Percentiles rank a stretch among this genome's conserved stretches.
Conservation (phyloP, 2,888 invertebrate genomes). For the Polydesmus complanatus region DNA sequence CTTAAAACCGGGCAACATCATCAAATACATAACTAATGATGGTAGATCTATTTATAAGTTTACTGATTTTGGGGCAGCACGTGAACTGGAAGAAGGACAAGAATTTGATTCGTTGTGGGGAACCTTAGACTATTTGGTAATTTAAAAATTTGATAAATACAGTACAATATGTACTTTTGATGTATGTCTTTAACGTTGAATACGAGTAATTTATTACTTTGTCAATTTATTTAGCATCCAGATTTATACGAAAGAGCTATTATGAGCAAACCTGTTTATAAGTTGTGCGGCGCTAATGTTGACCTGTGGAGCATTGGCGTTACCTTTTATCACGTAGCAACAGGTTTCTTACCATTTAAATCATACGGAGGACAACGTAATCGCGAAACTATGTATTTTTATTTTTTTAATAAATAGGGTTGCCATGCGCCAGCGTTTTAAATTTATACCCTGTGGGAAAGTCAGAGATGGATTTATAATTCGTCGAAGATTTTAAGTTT, state of each 20-base stretch:
- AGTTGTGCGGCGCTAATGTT: conserved; percentile 84
- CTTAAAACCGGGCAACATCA: conserved; percentile 90
- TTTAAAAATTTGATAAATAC: too few species aligned
- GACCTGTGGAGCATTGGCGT: conserved; percentile 95
- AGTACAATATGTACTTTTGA: too few species aligned
- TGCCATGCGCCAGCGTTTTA: too few species aligned
- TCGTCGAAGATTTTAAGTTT: too few species aligned
- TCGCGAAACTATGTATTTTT: conserved; percentile 74
- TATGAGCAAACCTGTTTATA: conserved; percentile 56
- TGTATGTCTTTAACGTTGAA: too few species aligned
- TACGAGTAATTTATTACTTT: too few species aligned
- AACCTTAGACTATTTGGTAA: conserved; percentile 78
- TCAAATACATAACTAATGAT: conserved; percentile 88
- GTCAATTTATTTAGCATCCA: conserved; percentile 53
- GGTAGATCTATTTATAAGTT: conserved; percentile 69
- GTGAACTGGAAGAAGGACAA: conserved; percentile 87
- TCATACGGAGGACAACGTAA: conserved; percentile 88
- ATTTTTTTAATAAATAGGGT: too few species aligned
- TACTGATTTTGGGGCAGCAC: conserved; percentile 91
- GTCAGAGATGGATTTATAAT: too few species aligned
- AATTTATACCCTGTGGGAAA: too few species aligned
- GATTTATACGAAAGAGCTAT: conserved; percentile 94
- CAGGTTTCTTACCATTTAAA: conserved; percentile 83
- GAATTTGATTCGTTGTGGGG: conserved; percentile 91
- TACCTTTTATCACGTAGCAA: conserved; percentile 87